Base-by-base conservation (phyloP, 2,797 vertebrate genomes). In the Mastacembelus armatus region DNA sequence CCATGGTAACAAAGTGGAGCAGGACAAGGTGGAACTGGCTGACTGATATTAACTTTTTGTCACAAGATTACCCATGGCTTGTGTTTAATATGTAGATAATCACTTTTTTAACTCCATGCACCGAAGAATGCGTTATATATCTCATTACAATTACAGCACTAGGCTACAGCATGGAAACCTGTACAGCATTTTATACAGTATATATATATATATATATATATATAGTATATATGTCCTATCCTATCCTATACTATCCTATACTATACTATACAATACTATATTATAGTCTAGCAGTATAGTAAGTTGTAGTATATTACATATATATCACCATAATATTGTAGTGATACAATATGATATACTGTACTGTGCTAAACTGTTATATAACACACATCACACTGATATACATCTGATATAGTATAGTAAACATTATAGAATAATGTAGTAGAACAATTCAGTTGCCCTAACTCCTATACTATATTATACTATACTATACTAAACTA, bases 1-100 rank as follows among this genome's bases (percentile, higher is more conserved):
- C 88, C 86, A 87, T 87, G 88, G 90, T 85, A 87, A 88, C 86
- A 75, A 81, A 86, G 82, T 89, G 83, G 77, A 85, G 67, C 80
- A 78, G 77, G 70, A 61, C 59, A 42, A 75, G 66, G 66, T 66
- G 63, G 74, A 73, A 69, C 19, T 49, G 64, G 39, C 54, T 57
- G 44, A 62, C 55, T 77, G 49, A 77, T 74, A 72, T 77, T 74
- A 85, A 88, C 78, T 89, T 92, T 85, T 40, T 77, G 45, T 67
- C 50, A 47, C 29, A 22, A 21, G 22, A 66, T 67, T 65, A 59
- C 55, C 44, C 16, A 7, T 16, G 49, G 65, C 49, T 66, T n/a
- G 18, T 52, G 40, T 49, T 57, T 52, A 54, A 65, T 52, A 43
- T 42, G 14, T 1, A 42, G 51, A 74, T 56, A 26, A 68, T 62